phyloP scores from a whole-genome alignment of 2,797 vertebrate species.

The Cryptoblepharus egeriae region DNA sequence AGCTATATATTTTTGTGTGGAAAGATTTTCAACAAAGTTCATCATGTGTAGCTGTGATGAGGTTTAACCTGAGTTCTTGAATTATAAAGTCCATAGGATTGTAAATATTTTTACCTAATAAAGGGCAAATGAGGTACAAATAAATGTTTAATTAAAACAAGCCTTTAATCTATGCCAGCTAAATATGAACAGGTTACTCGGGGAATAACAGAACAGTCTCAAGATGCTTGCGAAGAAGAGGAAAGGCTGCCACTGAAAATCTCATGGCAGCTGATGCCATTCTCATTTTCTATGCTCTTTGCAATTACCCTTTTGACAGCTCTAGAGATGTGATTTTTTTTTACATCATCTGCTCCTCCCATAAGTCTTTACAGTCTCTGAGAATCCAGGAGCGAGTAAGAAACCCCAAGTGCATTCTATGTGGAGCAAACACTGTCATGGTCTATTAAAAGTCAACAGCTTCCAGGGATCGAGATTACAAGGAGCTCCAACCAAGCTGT shows the following conservation, averaged over 20 bases:
- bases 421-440: background rate
- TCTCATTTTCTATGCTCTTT: slow-evolving; percentile 17
- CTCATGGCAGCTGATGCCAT: slow-evolving; percentile 6
- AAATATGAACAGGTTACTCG: slow-evolving; percentile 28
- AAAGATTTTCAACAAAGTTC: background rate
- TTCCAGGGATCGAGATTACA: background rate
- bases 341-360: background rate
- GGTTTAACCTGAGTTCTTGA: background rate
- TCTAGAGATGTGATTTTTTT: background rate
- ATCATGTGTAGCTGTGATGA: slow-evolving; percentile 5
- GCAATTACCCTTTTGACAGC: slow-evolving; percentile 31
- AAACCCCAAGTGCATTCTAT: background rate
- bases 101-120: slow-evolving; percentile 12
- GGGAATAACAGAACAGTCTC: slow-evolving; percentile 13
- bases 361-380: background rate
- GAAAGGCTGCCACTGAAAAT: background rate
- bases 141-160: slow-evolving; percentile 33
- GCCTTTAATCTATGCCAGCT: slow-evolving; percentile 17
- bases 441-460: background rate
- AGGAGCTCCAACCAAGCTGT: background rate
- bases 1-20: background rate
- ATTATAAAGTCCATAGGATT: background rate
- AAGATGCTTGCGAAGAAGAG: background rate
- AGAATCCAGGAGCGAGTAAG: background rate
- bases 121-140: slow-evolving; percentile 30